Evolutionary conservation across 2,888 invertebrate species (phyloP), one percentile per base, ranked within the genome.

Genomic region (Lampropteryx suffumata): DNA sequence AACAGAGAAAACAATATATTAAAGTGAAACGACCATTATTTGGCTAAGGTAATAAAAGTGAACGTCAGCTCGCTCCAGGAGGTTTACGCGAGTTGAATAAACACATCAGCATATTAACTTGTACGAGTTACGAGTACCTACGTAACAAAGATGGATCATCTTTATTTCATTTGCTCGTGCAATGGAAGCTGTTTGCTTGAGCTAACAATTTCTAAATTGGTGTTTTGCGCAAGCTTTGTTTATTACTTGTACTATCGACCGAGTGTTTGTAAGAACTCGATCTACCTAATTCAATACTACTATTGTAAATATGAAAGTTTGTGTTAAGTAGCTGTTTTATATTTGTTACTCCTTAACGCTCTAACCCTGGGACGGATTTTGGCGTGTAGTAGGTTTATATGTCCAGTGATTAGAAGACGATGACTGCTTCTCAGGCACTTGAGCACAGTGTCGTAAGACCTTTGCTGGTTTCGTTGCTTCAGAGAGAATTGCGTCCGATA

Each of bases 1-100:
- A 24, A 33, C 17, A 34, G 28, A 40, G 17, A 40, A 45, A 40
- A 27, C 9, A 32, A 36, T 4, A 36, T 21, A 10, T 10, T 24
- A 26, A 32, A 33, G 46, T 42, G 32, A 51, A 42, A 37, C 17
- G 28, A 29, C 8, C 51, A 37, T 42, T 46, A 45, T 41, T 32
- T 21, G 21, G 40, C 29, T 32, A 45, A 32, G 34, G 44, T 40
- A 11, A 42, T 51, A 37, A 51, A 51, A 51, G 51, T 46, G 46
- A 46, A 27, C 26, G 50, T 44, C 11, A 26, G 11, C n/a, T 26
- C 11, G 37, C n/a, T 21, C n/a, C 33, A 14, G 13, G 29, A 34
- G 27, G 17, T 42, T 37, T 26, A 12, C 21, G 41, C 11, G 32
- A 21, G 21, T 32, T 47, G 28, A 39, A 47, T 33, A 47, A 34